Percentiles rank a stretch among this genome's conserved stretches.
These are phyloP conservation scores for Nemapogon koenigi DNA, from an alignment of 2,888 invertebrate species.

Conservation along the genomic window DNA sequence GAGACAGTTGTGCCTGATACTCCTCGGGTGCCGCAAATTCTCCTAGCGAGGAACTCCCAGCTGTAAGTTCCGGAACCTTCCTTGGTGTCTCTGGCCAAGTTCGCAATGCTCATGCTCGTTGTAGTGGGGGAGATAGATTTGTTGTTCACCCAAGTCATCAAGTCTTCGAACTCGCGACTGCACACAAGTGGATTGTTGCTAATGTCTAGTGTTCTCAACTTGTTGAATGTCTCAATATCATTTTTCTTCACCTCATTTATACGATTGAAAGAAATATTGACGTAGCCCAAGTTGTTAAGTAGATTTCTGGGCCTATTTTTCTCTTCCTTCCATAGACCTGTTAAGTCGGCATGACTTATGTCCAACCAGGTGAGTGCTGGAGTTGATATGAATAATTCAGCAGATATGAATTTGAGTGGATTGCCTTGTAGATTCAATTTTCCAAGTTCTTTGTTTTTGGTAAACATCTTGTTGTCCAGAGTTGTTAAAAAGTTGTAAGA, in stretches of 20 bases:
- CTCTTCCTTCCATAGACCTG: constrained; percentile 69
- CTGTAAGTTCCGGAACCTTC: constrained; percentile 42
- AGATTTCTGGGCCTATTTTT: constrained; percentile 46
- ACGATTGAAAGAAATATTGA: constrained; percentile 68
- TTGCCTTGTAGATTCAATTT: constrained; percentile 77
- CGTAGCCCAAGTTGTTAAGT: constrained; percentile 59
- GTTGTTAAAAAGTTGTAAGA: constrained; percentile 72
- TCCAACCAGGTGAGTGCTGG: constrained; percentile 71
- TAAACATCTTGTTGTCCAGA: constrained; percentile 69
- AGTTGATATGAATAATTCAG: constrained; percentile 70
- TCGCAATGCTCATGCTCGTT: constrained; percentile 40
- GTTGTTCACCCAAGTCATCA: constrained; percentile 69
- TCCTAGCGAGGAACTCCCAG: constrained; percentile 54
- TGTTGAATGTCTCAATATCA: constrained; percentile 65
- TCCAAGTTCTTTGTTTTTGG: constrained; percentile 69
- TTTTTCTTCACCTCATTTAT: constrained; percentile 61
- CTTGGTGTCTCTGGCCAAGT: constrained; percentile 39
- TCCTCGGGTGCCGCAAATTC: constrained; percentile 36
- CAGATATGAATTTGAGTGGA: constrained; percentile 70
- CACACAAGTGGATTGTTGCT: constrained; percentile 73
- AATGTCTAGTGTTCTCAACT: constrained; percentile 66
- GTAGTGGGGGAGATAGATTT: constrained; percentile 63
- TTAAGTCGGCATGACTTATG: constrained; percentile 72
- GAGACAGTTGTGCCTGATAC: constrained; percentile 24
- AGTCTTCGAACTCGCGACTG: constrained; percentile 69